Base-by-base conservation (phyloP, 2,888 invertebrate genomes). In the Spodoptera littoralis region DNA sequence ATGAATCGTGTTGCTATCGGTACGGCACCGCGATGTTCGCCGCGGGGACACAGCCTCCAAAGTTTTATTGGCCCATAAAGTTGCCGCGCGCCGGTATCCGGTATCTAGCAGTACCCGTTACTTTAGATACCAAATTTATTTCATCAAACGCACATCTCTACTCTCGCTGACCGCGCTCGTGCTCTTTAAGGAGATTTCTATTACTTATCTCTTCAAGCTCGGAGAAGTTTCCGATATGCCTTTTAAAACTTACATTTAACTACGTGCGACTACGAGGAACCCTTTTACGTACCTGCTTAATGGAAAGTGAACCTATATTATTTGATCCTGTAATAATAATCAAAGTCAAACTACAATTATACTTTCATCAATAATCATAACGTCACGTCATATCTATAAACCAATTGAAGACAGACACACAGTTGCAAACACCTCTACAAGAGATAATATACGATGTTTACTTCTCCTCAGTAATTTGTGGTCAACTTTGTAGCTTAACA, bases 1-100 rank as follows among this genome's bases (percentile, higher is more conserved):
- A 71, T 61, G 56, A 70, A 63, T 70, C 57, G 65, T 59, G 49
- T 61, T 89, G 88, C 84, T 86, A 65, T 84, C 90, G 62, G 77
- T 90, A 87, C 88, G 57, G 78, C 81, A 80, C 80, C 79, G 82
- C 78, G 80, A 75, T 73, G 79, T 73, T 83, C 83, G 81, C 86
- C 79, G 79, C 88, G 85, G 90, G 89, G 90, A 90, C 90, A 84
- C 88, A 80, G 86, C 84, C 89, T 84, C 87, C 87, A 84, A 79
- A 86, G 88, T 89, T 92, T 91, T 92, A 91, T 90, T 84, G 88
- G 82, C 66, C 86, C 86, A 91, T 92, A 92, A 92, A 91, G 79
- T 81, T 77, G 79, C 76, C 76, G 59, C 76, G 83, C 84, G 81
- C 84, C 84, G 84, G 90, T 90, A 88, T 89, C 89, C 88, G 88